phyloP scores from a whole-genome alignment of 2,113 vertebrate genomes.

The Chaetodon trifascialis region DNA sequence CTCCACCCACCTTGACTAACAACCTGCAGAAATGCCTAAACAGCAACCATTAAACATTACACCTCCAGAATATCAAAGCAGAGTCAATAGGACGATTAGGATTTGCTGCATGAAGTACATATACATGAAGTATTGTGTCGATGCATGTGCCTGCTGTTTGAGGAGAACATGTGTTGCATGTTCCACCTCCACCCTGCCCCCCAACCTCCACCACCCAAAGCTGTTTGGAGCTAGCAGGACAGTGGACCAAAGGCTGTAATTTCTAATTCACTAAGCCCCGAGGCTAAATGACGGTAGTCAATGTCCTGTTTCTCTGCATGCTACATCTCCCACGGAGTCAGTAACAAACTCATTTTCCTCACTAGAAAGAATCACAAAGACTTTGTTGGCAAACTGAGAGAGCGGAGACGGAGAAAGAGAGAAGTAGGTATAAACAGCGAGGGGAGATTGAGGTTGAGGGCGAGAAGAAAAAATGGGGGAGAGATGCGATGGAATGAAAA shows the following conservation, averaged over 20 bases:
- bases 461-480: constrained; percentile 38
- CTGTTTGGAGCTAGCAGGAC: constrained; percentile 30
- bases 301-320: constrained; percentile 64
- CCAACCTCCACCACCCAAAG: constrained; percentile 2
- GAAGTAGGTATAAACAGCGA: constrained; percentile 49
- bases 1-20: constrained; percentile 43
- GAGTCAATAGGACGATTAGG: background rate
- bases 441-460: constrained; percentile 68
- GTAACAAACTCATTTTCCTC: constrained; percentile 69
- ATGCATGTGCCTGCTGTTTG: constrained; percentile 1
- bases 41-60: background rate
- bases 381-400: constrained; percentile 45
- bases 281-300: constrained; percentile 79
- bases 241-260: constrained; percentile 50
- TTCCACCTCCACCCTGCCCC: background rate
- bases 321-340: constrained; percentile 47
- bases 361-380: constrained; percentile 59
- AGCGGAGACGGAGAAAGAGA: constrained; percentile 26
- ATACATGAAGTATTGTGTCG: background rate
- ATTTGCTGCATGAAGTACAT: background rate
- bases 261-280: constrained; percentile 70
- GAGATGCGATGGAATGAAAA: constrained; percentile 74
- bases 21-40: constrained; percentile 3
- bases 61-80: background rate
- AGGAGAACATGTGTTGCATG: constrained; percentile 8